These are phyloP conservation scores for Cydia strobilella DNA, from an alignment of 1,140 invertebrate species.

Conservation along the genomic window DNA sequence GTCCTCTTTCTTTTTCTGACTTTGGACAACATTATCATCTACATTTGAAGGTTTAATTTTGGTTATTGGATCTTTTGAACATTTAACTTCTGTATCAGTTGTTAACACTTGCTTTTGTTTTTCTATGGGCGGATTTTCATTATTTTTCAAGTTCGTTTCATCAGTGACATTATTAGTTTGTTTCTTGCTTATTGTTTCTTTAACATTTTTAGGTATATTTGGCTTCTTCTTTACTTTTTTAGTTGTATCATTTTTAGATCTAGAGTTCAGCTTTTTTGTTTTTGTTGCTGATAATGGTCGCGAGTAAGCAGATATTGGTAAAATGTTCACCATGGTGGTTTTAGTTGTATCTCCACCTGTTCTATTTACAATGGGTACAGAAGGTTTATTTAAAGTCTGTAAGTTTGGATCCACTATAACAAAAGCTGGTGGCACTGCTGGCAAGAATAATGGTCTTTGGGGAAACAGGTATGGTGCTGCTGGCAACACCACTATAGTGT, in stretches of 20 bases:
- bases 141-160: slow-evolving; percentile 40
- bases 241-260: slow-evolving; percentile 51
- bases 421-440: slow-evolving; percentile 66
- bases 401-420: slow-evolving; percentile 68
- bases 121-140: slow-evolving; percentile 19
- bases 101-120: slow-evolving; percentile 17
- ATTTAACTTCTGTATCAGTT: slow-evolving; percentile 17
- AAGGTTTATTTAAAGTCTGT: slow-evolving; percentile 59
- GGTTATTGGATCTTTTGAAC: background rate
- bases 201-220: slow-evolving; percentile 31
- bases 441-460: slow-evolving; percentile 68
- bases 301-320: slow-evolving; percentile 85
- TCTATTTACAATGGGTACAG: slow-evolving; percentile 61
- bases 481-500: slow-evolving; percentile 70
- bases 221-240: slow-evolving; percentile 49
- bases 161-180: slow-evolving; percentile 41
- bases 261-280: slow-evolving; percentile 69
- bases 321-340: slow-evolving; percentile 86
- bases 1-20: slow-evolving; percentile 10
- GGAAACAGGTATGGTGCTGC: slow-evolving; percentile 71
- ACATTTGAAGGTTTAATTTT: background rate
- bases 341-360: slow-evolving; percentile 67
- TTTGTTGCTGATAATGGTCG: slow-evolving; percentile 66
- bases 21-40: background rate
- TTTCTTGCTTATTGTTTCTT: slow-evolving; percentile 36